Evolutionary conservation across 2,888 invertebrate genomes (phyloP).

Genomic region (Mesorhabditis spiculigera): DNA sequence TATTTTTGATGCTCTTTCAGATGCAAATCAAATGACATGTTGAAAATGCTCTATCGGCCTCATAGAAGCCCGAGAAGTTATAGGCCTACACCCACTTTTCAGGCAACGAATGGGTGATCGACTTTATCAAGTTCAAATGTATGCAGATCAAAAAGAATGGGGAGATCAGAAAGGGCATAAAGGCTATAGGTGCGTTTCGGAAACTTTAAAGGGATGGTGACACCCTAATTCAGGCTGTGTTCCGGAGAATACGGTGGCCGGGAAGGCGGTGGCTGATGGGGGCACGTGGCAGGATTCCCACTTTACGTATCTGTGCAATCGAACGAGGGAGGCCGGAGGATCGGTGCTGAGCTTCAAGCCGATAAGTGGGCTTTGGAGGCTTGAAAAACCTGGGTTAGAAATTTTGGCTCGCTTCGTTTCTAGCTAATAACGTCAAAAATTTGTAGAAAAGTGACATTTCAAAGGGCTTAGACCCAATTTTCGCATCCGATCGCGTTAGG

Average conservation of each 20-base stretch:
- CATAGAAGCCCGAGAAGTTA: neutral
- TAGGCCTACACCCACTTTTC: neutral
- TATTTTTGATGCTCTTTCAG: no score
- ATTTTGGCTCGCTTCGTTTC: no score
- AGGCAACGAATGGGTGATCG: constrained; percentile 1
- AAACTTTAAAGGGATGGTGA: neutral
- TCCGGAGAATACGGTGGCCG: neutral
- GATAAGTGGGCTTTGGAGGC: neutral
- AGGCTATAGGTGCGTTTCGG: neutral
- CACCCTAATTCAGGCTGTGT: neutral
- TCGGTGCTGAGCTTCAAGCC: constrained; percentile 1
- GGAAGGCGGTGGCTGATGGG: neutral
- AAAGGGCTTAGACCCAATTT: no score
- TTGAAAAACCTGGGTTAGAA: no score
- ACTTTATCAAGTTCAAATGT: neutral
- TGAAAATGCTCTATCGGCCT: neutral
- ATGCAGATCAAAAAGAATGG: neutral
- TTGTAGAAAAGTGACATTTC: no score
- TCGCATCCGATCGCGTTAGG: no score
- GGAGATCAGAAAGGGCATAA: neutral
- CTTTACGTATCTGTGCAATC: constrained; percentile 1
- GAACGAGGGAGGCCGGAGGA: neutral
- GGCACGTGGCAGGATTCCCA: neutral
- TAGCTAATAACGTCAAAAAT: no score
- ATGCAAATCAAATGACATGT: no score